Percentiles rank a stretch among this genome's conserved stretches.
Conservation (phyloP, 2,888 invertebrate genomes). For the Ennomos erosarius region DNA sequence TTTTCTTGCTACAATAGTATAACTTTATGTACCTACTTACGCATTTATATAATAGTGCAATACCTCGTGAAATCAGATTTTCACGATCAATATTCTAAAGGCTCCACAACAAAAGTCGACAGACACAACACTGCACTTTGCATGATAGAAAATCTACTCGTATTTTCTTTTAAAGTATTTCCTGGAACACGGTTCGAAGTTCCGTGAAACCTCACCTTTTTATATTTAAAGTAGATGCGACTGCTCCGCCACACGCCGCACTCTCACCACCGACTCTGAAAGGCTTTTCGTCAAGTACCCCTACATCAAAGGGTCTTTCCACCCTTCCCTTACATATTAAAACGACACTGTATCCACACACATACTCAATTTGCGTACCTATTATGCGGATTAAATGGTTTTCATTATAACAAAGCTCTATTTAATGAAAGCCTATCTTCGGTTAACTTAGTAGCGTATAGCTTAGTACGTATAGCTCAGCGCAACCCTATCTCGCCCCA, state of each 20-base stretch:
- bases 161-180: slow-evolving; percentile 32
- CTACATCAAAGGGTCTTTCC: slow-evolving; percentile 55
- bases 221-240: slow-evolving; percentile 46
- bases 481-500: no score
- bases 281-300: slow-evolving; percentile 52
- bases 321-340: slow-evolving; percentile 46
- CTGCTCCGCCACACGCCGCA: slow-evolving; percentile 38
- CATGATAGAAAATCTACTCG: slow-evolving; percentile 34
- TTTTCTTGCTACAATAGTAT: no score
- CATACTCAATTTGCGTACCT: slow-evolving; percentile 32
- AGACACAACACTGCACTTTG: slow-evolving; percentile 35
- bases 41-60: slow-evolving; percentile 6
- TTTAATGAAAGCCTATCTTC: slow-evolving; percentile 50
- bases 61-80: slow-evolving; percentile 10
- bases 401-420: slow-evolving; percentile 38
- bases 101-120: slow-evolving; percentile 22
- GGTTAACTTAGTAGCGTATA: slow-evolving; percentile 18
- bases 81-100: slow-evolving; percentile 22
- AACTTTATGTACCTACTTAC: neutral
- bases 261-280: slow-evolving; percentile 46
- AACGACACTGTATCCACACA: slow-evolving; percentile 36
- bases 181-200: slow-evolving; percentile 43
- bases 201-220: slow-evolving; percentile 39
- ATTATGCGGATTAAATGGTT: slow-evolving; percentile 33
- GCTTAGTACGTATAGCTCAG: slow-evolving; percentile 11